These are phyloP conservation scores for Anabas testudineus DNA, from an alignment of 2,797 vertebrate species.

Conservation along the genomic window DNA sequence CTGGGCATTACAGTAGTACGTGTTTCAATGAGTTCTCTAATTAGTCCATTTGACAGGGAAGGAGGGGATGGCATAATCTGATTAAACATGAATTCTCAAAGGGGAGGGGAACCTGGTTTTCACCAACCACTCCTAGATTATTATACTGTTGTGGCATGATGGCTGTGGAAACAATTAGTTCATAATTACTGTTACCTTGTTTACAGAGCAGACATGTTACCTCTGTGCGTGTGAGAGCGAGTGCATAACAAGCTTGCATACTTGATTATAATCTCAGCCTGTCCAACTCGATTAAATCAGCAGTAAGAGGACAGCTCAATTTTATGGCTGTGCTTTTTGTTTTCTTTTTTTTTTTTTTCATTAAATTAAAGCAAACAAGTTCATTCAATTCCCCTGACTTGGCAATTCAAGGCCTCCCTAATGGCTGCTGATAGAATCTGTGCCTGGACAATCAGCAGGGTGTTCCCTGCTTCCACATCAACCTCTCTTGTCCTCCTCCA, in stretches of 20 bases:
- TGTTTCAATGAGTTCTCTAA: constrained; percentile 52
- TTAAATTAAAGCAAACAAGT: constrained; percentile 63
- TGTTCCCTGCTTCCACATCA: constrained; percentile 53
- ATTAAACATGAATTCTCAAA: constrained; percentile 33
- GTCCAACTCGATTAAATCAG: constrained; percentile 57
- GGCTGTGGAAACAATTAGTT: constrained; percentile 18
- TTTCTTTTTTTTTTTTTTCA: constrained; percentile 5
- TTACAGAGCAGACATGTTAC: constrained; percentile 27
- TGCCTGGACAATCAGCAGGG: constrained; percentile 70
- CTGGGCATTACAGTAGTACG: constrained; percentile 32
- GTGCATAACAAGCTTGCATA: constrained; percentile 23
- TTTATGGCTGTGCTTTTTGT: constrained; percentile 28
- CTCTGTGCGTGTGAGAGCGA: neutral
- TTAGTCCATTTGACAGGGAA: constrained; percentile 60
- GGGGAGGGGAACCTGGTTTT: constrained; percentile 13
- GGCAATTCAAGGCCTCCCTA: constrained; percentile 57
- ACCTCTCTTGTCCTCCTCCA: constrained; percentile 42
- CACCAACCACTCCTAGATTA: neutral
- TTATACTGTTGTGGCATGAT: neutral
- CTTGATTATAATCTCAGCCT: constrained; percentile 58
- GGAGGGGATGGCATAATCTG: constrained; percentile 43
- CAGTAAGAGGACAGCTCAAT: constrained; percentile 46
- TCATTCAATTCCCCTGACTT: constrained; percentile 54
- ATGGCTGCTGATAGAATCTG: constrained; percentile 72
- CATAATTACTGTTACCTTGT: constrained; percentile 38